phyloP scores from a whole-genome alignment of 2,888 invertebrate species.

The Ptycholaimellus sp. region DNA sequence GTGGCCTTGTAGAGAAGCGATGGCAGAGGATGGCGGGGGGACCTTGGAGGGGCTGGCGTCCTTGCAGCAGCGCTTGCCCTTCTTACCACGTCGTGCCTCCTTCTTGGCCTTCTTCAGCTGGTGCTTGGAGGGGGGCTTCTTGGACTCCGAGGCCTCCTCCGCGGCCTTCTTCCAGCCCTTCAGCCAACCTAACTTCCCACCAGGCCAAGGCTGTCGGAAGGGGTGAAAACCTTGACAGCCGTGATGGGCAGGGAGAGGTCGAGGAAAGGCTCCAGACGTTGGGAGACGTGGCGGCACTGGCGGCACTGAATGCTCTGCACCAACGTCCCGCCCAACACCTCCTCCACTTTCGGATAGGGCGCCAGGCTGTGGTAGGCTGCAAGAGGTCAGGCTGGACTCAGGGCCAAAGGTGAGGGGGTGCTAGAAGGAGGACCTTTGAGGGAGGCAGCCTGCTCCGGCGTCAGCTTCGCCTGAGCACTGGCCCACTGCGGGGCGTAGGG shows the following conservation, averaged over 20 bases:
- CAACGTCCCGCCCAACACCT: constrained; percentile 71
- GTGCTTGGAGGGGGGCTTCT: constrained; percentile 23
- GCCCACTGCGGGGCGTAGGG: too few relatives aligned
- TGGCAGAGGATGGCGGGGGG: too few relatives aligned
- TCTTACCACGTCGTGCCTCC: constrained; percentile 12
- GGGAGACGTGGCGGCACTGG: constrained; percentile 51
- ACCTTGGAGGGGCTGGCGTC: too few relatives aligned
- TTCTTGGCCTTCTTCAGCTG: constrained; percentile 22
- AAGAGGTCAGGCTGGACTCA: neutral
- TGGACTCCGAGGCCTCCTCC: too few relatives aligned
- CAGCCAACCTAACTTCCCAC: neutral
- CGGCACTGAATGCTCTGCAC: constrained; percentile 64
- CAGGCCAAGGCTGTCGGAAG: constrained; percentile 29
- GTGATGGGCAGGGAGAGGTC: constrained; percentile 72
- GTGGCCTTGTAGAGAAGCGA: too few relatives aligned
- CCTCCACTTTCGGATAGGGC: constrained; percentile 40
- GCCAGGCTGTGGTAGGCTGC: constrained; percentile 26
- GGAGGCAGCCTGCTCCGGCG: too few relatives aligned
- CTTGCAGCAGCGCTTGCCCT: too few relatives aligned
- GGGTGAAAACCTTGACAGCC: constrained; percentile 29
- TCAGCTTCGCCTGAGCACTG: too few relatives aligned
- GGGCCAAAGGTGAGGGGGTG: too few relatives aligned
- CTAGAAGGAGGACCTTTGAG: too few relatives aligned
- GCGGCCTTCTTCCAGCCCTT: too few relatives aligned
- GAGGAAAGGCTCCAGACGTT: constrained; percentile 62